phyloP scores from a whole-genome alignment of 2,797 vertebrate species.

The Phataginus tetradactyla region DNA sequence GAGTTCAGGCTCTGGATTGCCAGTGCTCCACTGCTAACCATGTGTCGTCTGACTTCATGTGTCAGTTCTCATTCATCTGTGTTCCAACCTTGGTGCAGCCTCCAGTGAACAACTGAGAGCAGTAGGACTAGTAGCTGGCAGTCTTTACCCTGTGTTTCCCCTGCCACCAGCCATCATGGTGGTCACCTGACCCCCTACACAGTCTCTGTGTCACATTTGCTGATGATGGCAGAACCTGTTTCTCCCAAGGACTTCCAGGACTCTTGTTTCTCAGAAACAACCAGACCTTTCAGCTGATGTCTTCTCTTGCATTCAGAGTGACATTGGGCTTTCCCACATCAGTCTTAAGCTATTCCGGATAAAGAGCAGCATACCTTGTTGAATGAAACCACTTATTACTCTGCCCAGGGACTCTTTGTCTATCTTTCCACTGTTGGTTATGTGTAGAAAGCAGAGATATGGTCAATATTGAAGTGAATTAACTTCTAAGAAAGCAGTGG shows the following conservation, averaged over 20 bases:
- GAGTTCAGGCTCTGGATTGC: not conserved
- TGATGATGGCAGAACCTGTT: not conserved
- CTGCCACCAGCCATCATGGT: not conserved
- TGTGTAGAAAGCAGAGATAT: not conserved
- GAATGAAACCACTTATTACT: not conserved
- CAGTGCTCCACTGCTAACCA: not conserved
- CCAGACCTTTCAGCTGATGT: not conserved
- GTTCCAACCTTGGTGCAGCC: not conserved
- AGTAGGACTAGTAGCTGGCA: not conserved
- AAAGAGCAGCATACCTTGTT: not conserved
- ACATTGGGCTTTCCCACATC: not conserved
- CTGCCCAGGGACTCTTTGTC: not conserved
- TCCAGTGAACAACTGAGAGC: not conserved
- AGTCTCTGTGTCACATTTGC: not conserved
- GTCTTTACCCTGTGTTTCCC: fast-evolving
- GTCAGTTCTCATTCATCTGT: not conserved
- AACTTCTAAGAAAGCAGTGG: not conserved
- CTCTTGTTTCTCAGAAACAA: not conserved
- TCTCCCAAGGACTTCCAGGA: not conserved
- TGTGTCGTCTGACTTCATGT: not conserved
- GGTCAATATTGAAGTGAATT: not conserved
- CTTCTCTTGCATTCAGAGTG: not conserved
- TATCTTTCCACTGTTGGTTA: not conserved
- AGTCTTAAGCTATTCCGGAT: not conserved
- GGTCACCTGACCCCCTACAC: fast-evolving